A percentile compares a stretch with the other conserved stretches of the same genome.
phyloP scores from a whole-genome alignment of 2,113 vertebrate species.

The Rhinoderma darwinii region DNA sequence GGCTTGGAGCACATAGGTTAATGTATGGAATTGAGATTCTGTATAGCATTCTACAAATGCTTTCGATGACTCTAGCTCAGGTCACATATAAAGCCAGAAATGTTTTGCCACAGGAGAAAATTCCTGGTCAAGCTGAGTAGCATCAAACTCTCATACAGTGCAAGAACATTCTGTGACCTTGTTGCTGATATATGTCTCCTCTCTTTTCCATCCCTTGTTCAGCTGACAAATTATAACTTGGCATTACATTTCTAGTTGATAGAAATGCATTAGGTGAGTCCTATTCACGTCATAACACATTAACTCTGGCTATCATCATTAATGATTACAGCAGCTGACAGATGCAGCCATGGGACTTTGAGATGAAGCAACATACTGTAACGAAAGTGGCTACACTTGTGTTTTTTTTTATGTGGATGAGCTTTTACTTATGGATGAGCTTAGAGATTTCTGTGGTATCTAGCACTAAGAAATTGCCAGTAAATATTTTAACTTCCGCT shows the following conservation, averaged over 20 bases:
- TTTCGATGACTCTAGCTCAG: constrained; percentile 32
- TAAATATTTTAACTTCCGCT: too few species aligned
- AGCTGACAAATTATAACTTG: constrained; percentile 16
- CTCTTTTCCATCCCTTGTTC: constrained; percentile 10
- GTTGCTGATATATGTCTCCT: constrained; percentile 36
- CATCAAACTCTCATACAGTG: constrained; percentile 34
- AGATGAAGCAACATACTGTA: constrained; percentile 24
- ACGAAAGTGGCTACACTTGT: not conserved
- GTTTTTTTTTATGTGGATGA: too few species aligned
- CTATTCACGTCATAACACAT: constrained; percentile 50
- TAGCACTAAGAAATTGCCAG: too few species aligned
- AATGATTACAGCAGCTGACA: constrained; percentile 36
- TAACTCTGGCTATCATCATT: constrained; percentile 41
- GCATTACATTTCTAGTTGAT: constrained; percentile 9
- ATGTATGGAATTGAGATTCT: constrained; percentile 38
- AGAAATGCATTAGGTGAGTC: constrained; percentile 24
- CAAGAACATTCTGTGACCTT: constrained; percentile 44
- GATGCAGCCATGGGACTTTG: constrained; percentile 33
- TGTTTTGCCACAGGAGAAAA: constrained; percentile 49
- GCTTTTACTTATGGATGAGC: not conserved
- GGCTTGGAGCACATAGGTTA: constrained; percentile 43
- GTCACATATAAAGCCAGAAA: constrained; percentile 43
- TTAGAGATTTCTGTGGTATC: too few species aligned
- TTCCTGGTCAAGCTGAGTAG: constrained; percentile 36
- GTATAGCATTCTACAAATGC: not conserved